phyloP scores from a whole-genome alignment of 2,888 invertebrate species.

The Beris morrisii region DNA sequence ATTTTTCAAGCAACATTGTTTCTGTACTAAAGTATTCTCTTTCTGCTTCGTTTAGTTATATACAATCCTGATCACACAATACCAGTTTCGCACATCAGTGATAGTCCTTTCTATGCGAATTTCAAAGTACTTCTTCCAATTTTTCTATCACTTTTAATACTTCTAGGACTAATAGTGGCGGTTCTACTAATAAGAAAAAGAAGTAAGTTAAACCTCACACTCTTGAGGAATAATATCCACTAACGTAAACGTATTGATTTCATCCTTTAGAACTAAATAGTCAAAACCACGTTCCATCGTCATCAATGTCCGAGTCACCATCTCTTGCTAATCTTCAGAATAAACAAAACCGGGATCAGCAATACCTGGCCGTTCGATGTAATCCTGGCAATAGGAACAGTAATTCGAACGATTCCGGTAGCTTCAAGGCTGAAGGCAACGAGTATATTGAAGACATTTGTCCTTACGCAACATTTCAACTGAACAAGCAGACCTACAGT shows the following conservation, averaged over 20 bases:
- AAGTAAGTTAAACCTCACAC: conserved; percentile 58
- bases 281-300: conserved; percentile 55
- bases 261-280: conserved; percentile 55
- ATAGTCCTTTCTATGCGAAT: conserved; percentile 67
- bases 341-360: conserved; percentile 77
- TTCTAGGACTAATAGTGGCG: conserved; percentile 67
- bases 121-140: conserved; percentile 66
- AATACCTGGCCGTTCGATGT: conserved; percentile 71
- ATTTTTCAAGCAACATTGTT: not conserved
- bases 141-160: conserved; percentile 66
- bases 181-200: conserved; percentile 71
- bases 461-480: conserved; percentile 89
- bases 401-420: conserved; percentile 59
- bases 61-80: conserved; percentile 67
- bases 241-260: not conserved
- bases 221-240: not conserved
- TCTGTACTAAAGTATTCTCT: not conserved
- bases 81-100: conserved; percentile 68
- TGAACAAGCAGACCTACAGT: conserved; percentile 82
- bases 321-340: conserved; percentile 78
- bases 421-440: conserved; percentile 60
- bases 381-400: conserved; percentile 59
- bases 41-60: conserved; percentile 49
- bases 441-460: conserved; percentile 93
- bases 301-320: conserved; percentile 71